phyloP scores from a whole-genome alignment of 2,113 vertebrate genomes.

The Rafetus swinhoei region DNA sequence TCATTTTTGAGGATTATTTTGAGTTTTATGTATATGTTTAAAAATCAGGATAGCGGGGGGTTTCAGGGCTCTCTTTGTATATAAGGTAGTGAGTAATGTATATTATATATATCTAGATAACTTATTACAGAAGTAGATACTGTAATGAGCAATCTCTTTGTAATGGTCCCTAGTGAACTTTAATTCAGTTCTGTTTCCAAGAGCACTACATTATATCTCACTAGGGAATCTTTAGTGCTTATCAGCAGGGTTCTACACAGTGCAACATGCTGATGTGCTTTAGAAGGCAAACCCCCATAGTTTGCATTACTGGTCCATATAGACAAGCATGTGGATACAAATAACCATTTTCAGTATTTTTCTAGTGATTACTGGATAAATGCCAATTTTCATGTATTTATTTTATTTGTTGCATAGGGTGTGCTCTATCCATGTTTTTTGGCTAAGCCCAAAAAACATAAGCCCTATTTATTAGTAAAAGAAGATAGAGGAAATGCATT shows the following conservation, averaged over 20 bases:
- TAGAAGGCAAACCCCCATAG: neutral
- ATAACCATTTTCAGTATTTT: neutral
- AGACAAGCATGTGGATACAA: neutral
- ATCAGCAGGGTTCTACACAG: neutral
- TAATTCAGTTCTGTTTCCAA: neutral
- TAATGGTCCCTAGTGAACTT: neutral
- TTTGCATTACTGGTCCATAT: neutral
- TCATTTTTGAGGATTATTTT: too few relatives aligned
- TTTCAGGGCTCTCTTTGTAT: neutral
- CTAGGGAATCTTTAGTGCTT: neutral
- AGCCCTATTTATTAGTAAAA: neutral
- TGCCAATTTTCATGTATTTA: neutral
- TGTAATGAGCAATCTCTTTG: neutral
- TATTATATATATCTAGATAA: neutral
- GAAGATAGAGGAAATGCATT: rapidly evolving
- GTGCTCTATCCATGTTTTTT: neutral
- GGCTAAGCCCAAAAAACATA: neutral
- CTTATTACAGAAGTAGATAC: neutral
- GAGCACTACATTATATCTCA: neutral
- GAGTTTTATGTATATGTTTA: neutral
- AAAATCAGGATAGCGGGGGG: neutral
- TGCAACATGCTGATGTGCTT: neutral
- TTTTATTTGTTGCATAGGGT: neutral
- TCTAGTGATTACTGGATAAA: neutral
- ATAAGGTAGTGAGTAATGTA: neutral